Evolutionary conservation across 1,140 invertebrate species (phyloP), one percentile per base, ranked within the genome.

Genomic region (Saccostrea cuccullata): DNA sequence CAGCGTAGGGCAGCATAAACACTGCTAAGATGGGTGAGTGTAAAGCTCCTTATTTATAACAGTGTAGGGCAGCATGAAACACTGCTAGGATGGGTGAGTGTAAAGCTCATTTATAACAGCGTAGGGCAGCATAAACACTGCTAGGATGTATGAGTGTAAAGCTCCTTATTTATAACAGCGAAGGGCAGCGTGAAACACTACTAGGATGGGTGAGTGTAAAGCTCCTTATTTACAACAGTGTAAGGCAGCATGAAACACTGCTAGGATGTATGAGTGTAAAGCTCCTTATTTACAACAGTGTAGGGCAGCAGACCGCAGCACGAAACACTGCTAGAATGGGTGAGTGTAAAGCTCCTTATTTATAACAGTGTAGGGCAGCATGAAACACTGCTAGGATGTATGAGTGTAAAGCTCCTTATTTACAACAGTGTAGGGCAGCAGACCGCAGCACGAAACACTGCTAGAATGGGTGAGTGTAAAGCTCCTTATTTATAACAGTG

Each of bases 181-280:
- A 97, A 26, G 96, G 97, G 89, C 96, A 97, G 82, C 96, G 97
- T 70, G n/a, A 99, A 94, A 98, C 98, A 15, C 96, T 99, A 94
- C 95, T 99, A 20, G 98, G 98, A 85, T 99, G 98, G 98, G 98
- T 98, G 95, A 96, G 96, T 90, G 47, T n/a, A n/a, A n/a, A n/a
- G n/a, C 6, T 47, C 40, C 40, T 3, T 6, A 47, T n/a, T n/a
- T n/a, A n/a, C n/a, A 3, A 47, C n/a, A n/a, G n/a, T n/a, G n/a
- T n/a, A n/a, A n/a, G n/a, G 89, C 96, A 97, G 82, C 96, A 97
- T 70, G 97, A 99, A 94, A 98, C 98, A 15, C 96, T 99, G 94
- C 95, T 99, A 20, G 98, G 98, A 85, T 99, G 98, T 98, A 98
- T 98, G 95, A 96, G 96, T 90, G 60, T 9, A 20, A 58, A 12